Base-by-base conservation (phyloP, 2,888 invertebrate species). In the Leptopterna dolabrata region DNA sequence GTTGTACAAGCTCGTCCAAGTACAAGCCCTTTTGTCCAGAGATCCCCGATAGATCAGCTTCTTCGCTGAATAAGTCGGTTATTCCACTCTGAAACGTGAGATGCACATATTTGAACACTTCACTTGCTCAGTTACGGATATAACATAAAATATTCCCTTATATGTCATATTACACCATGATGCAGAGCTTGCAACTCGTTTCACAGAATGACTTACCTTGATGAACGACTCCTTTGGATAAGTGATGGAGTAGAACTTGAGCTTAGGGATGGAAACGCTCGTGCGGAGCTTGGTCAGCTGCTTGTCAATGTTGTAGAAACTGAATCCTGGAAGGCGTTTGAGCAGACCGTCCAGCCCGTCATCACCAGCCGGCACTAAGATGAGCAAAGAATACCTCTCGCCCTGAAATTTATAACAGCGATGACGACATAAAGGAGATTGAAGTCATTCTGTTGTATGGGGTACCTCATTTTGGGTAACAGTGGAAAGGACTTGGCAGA, bases 1-100 rank as follows among this genome's bases (percentile, higher is more conserved):
- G 94, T 90, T 95, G 95, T 0, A 95, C 95, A 88, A 95, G 91
- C 90, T 95, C 95, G 88, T 95, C 94, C 0, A 95, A 93, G 90
- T 94, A 94, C n/a, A 95, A 91, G 16, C 94, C 94, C 87, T 93
- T 92, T 76, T 93, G 93, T 3, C 93, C 91, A 1, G 94, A 94
- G 7, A 95, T 93, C 0, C 94, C 93, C 0, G 93, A 92, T 24
- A 95, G 91, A 89, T 95, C 94, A 0, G 94, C 94, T 1, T 93
- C 93, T 0, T 93, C 93, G 4, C 93, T 93, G 91, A 95, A 95
- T 80, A 95, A 92, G 88, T 93, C 93, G 89, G 93, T 93, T 0
- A 95, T 93, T 0, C 95, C 95, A 71, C 86, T 86, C 90, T 89
- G 88, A 0, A 88, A 88, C n/a, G 27, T 36, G 1, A 36, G 6